Conservation (phyloP, 2,113 vertebrate species). For the Misgurnus anguillicaudatus region DNA sequence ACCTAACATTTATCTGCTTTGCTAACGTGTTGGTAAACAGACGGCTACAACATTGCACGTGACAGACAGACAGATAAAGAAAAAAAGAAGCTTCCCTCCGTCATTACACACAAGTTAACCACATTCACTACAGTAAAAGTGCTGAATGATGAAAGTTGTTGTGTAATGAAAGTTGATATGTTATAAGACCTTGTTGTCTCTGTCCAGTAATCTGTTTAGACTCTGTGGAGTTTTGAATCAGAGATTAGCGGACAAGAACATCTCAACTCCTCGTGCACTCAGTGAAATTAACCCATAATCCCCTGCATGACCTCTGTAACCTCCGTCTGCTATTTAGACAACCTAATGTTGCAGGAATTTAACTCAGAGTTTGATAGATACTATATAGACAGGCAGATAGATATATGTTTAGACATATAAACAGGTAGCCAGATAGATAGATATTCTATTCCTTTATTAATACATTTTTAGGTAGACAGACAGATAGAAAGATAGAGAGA, state of each 20-base stretch:
- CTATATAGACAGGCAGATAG: too few species aligned
- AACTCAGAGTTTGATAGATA: background rate
- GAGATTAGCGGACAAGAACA: constrained; percentile 43
- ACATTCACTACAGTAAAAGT: too few species aligned
- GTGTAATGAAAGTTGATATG: background rate
- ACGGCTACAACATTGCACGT: too few species aligned
- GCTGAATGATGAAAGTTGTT: background rate
- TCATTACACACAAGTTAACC: background rate
- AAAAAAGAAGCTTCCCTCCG: too few species aligned
- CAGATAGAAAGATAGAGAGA: too few species aligned
- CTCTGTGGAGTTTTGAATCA: constrained; percentile 30
- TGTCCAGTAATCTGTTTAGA: background rate
- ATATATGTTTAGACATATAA: too few species aligned
- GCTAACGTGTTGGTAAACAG: too few species aligned
- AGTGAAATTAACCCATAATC: constrained; percentile 64
- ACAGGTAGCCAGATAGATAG: too few species aligned
- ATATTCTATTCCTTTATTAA: too few species aligned
- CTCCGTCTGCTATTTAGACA: constrained; percentile 8
- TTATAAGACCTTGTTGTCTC: background rate
- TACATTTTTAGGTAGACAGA: too few species aligned
- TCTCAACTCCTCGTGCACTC: constrained; percentile 23
- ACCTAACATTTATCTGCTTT: too few species aligned
- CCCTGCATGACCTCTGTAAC: constrained; percentile 52
- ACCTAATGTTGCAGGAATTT: background rate
- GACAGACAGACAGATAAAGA: too few species aligned